These are phyloP conservation scores for Huso huso DNA, from an alignment of 2,797 vertebrate species.

Conservation along the genomic window DNA sequence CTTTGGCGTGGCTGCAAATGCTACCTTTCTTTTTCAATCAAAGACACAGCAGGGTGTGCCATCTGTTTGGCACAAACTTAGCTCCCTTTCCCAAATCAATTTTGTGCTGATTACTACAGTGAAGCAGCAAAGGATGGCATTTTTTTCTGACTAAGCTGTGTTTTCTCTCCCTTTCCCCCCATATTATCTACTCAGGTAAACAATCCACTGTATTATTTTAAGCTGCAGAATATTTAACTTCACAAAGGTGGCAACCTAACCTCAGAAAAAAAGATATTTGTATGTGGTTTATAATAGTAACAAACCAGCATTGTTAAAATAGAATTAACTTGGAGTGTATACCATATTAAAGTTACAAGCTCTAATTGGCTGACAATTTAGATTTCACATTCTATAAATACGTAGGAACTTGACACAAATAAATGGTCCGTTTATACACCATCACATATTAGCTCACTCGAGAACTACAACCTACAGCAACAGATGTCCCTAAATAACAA, in stretches of 20 bases:
- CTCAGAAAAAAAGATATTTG: no score
- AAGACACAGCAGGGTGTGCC: conserved; percentile 83
- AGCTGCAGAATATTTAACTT: no score
- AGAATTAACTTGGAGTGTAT: no score
- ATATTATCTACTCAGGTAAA: background rate
- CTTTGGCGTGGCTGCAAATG: conserved; percentile 87
- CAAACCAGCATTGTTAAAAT: no score
- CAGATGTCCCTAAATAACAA: conserved; percentile 9
- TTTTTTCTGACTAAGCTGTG: conserved; percentile 46
- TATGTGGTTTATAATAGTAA: no score
- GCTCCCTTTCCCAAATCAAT: conserved; percentile 64
- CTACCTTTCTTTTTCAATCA: conserved; percentile 89
- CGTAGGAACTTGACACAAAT: background rate
- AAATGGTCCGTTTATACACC: background rate
- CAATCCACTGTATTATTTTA: no score
- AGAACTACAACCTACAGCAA: conserved; percentile 12
- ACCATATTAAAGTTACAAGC: no score
- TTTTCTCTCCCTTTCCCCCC: conserved; percentile 18
- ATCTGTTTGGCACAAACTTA: conserved; percentile 81
- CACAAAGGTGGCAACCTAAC: no score
- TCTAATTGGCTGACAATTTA: no score
- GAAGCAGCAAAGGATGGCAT: conserved; percentile 50
- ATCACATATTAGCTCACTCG: background rate
- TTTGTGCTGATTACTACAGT: conserved; percentile 70
- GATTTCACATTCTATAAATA: no score